Conservation (phyloP, 2,113 vertebrate species). For the Felis chaus region DNA sequence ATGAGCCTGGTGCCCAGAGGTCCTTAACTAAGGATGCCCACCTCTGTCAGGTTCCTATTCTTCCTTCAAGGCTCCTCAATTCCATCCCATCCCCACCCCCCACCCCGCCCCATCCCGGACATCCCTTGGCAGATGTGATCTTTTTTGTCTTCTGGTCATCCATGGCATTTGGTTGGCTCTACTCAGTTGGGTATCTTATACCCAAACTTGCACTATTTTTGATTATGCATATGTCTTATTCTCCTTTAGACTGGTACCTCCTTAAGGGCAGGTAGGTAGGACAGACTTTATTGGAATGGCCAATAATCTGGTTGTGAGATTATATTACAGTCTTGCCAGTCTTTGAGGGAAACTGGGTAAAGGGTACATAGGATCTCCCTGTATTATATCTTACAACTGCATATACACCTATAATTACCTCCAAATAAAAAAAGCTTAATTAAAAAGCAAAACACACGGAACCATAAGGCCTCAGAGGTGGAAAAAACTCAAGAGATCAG, state of each 20-base stretch:
- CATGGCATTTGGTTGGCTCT: background rate
- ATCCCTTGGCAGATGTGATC: background rate
- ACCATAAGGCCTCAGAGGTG: background rate
- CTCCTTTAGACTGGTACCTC: background rate
- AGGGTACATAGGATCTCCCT: background rate
- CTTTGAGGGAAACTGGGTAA: background rate
- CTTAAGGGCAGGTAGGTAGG: background rate
- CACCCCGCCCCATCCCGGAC: no score
- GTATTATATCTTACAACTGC: background rate
- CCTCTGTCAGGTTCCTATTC: background rate
- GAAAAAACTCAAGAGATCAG: background rate
- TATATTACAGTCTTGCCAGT: background rate
- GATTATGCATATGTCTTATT: background rate
- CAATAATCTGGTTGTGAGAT: background rate
- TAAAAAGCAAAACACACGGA: background rate
- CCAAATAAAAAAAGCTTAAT: background rate
- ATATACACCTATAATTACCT: background rate
- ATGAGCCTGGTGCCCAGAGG: background rate
- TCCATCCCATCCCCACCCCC: background rate
- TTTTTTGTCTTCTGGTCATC: background rate
- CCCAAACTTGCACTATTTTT: background rate
- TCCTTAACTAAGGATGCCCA: background rate
- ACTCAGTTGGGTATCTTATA: background rate
- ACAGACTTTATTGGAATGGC: background rate
- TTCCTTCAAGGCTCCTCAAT: background rate